Percentiles rank a stretch among this genome's conserved stretches.
phyloP scores from a whole-genome alignment of 2,113 vertebrate species.

The Labrus mixtus region DNA sequence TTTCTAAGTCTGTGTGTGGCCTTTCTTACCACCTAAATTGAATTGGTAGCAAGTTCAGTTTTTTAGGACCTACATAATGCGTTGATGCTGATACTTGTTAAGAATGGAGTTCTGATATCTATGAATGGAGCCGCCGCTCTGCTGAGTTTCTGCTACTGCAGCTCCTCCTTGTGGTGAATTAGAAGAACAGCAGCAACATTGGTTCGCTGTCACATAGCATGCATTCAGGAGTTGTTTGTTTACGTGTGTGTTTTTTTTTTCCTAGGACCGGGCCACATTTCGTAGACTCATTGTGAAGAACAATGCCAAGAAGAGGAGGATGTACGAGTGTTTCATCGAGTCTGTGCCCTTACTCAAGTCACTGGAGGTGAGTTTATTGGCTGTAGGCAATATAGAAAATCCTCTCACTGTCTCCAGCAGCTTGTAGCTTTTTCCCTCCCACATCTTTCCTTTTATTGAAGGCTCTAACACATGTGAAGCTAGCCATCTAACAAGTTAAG shows the following conservation, averaged over 20 bases:
- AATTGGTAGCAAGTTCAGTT: not conserved
- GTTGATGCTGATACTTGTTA: constrained; percentile 38
- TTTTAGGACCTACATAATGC: constrained; percentile 5
- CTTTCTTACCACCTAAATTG: not conserved
- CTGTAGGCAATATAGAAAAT: constrained; percentile 12
- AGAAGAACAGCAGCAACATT: not conserved
- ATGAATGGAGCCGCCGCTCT: constrained; percentile 60
- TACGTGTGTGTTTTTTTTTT: not conserved
- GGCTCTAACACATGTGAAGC: too few relatives aligned
- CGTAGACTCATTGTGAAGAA: constrained; percentile 98
- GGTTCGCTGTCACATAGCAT: not conserved
- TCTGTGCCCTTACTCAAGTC: constrained; percentile 97
- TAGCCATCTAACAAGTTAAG: too few relatives aligned
- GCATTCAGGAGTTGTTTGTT: constrained; percentile 20
- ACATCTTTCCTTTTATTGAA: too few relatives aligned
- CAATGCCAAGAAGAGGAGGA: constrained; percentile 96
- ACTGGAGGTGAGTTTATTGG: constrained; percentile 89
- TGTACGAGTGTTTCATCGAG: constrained; percentile 94
- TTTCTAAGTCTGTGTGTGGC: not conserved
- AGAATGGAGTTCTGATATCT: constrained; percentile 66
- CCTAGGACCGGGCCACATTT: constrained; percentile 95
- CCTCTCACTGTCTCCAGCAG: not conserved
- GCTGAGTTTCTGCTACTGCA: constrained; percentile 18
- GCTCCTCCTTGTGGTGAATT: constrained; percentile 63
- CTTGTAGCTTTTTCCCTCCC: not conserved